Base-by-base conservation (phyloP, 1,140 invertebrate genomes). In the Leptinotarsa texana region DNA sequence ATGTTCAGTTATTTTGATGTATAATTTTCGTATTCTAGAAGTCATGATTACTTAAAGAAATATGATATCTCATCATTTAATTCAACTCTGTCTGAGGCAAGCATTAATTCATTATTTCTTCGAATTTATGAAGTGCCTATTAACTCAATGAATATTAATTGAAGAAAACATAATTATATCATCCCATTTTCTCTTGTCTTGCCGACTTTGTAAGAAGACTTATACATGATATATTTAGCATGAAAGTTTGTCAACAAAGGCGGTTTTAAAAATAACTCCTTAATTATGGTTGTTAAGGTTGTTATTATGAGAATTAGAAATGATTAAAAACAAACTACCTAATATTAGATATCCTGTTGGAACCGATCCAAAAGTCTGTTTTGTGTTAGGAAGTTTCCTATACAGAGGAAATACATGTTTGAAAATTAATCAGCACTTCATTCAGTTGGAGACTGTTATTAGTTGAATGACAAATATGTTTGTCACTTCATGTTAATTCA, bases 291-390 rank as follows among this genome's bases (percentile, higher is more conserved):
- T 67, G 75, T 75, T 72, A 72, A 76, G 65, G 75, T 78, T 72
- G 71, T 72, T 78, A 77, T 76, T 79, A 79, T 78, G 77, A 71
- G 69, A 71, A 49, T 71, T 71, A 71, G 69, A 73, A 73, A 73
- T 62, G 68, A 74, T 68, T 70, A 80, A 78, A 78, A 79, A 78
- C 79, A 80, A 77, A 80, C 78, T 80, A 74, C 65, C 79, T 83
- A 83, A 82, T 79, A 79, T 81, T 84, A 84, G 83, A 84, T 83
- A 84, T 84, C 83, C 83, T 83, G 82, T 83, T 83, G 82, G 82
- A 79, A 27, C 22, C 13, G 13, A 62, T 77, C 83, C 83, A 84
- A 79, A 71, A 68, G 47, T 72, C 61, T 78, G 77, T 81, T 80
- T 80, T 80, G 69, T 76, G 69, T 67, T 73, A 80, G 81, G 81